These are phyloP conservation scores for Neosalanx taihuensis DNA, from an alignment of 2,797 vertebrate species.

Conservation along the genomic window DNA sequence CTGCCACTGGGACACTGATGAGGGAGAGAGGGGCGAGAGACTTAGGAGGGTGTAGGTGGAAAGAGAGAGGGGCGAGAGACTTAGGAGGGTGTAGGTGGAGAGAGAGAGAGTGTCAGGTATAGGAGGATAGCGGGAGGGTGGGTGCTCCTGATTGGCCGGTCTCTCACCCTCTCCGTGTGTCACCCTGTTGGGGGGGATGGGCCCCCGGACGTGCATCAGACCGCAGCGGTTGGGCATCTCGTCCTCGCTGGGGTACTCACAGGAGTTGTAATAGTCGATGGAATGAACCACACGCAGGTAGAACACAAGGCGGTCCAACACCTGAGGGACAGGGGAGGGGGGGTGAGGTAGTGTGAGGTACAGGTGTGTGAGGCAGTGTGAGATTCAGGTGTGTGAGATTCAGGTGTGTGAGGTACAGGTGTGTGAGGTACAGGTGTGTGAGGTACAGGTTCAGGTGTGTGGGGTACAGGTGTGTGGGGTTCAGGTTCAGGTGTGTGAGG, in stretches of 20 bases:
- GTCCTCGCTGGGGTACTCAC: conserved; percentile 93
- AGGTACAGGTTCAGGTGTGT: background rate
- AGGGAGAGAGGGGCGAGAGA: background rate
- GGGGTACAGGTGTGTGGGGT: too few relatives aligned
- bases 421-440: too few relatives aligned
- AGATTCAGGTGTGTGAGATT: too few relatives aligned
- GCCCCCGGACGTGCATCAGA: conserved; percentile 90
- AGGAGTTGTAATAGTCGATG: conserved; percentile 91
- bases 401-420: too few relatives aligned
- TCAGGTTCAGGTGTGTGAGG: too few relatives aligned
- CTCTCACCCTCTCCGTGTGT: conserved; percentile 82
- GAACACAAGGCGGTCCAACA: conserved; percentile 85
- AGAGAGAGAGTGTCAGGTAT: too few relatives aligned
- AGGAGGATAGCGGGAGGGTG: background rate
- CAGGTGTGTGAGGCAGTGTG: too few relatives aligned
- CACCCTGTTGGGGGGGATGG: conserved; percentile 89
- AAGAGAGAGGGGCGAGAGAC: background rate
- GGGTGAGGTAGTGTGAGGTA: background rate
- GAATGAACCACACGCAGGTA: conserved; percentile 92
- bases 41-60: background rate
- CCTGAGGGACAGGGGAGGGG: conserved; percentile 61
- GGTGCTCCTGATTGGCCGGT: background rate
- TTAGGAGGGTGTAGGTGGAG: too few relatives aligned
- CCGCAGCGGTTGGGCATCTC: conserved; percentile 96
- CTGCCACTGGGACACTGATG: conserved; percentile 85